Evolutionary conservation across 2,888 invertebrate species (phyloP), one percentile per base, ranked within the genome.

Genomic region (Cerastis leucographa): DNA sequence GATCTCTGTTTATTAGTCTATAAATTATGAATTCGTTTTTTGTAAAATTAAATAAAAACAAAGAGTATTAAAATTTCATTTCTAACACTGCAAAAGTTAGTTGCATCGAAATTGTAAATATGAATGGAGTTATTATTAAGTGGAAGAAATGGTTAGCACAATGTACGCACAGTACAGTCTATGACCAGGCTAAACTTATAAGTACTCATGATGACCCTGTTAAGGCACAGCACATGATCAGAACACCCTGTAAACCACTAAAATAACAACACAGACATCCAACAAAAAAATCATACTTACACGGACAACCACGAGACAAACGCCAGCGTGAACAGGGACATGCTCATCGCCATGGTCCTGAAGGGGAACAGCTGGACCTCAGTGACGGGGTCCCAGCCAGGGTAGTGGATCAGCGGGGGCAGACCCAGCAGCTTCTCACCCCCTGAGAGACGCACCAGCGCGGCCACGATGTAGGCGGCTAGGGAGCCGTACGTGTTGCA

Each of bases 401-500:
- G 99, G 94, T 98, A 99, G 92, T 98, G 98, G 85, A 99, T 98
- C 68, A 99, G 94, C 0, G 99, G 97, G 0, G 98, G 98, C 72
- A 99, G 96, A 0, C 98, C 98, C 92, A 99, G 97, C 89, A 98
- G 94, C 74, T 98, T 97, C 95, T 99, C 99, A 0, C 99, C 96
- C 0, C 99, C 99, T 0, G 98, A 97, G 69, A 99, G 94, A 6
- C 99, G 97, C 80, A 99, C 98, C 84, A 98, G 93, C 90, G 98
- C 97, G 0, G 99, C 99, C 84, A 99, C 97, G 81, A 98, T 97
- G 95, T 99, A 99, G 1, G 99, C 99, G 1, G 98, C 97, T 72
- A 99, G 97, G 62, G 99, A 99, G 54, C 99, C 99, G 95, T 99
- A 99, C 17, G 99, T 99, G 97, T 99, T 99, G 97, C 99, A 99